Evolutionary conservation across 92 coral and sea anemone species (phyloP).

Genomic region (Paragorgia papillata): DNA sequence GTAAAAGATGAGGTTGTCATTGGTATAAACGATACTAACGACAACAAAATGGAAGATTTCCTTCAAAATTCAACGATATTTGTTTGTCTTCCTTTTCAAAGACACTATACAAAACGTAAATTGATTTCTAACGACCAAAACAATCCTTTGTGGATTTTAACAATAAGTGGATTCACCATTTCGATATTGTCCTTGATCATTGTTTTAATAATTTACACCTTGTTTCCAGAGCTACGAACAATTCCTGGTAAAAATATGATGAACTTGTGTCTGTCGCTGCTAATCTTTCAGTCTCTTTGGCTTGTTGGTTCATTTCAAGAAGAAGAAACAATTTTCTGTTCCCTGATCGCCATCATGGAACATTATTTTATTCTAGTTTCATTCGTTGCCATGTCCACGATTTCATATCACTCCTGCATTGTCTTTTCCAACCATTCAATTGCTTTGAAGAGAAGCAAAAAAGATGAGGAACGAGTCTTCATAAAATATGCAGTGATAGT

Average conservation of each 20-base stretch:
- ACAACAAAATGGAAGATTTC: background rate
- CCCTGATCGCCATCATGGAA: constrained; percentile 8
- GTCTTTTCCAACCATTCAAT: background rate
- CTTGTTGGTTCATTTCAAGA: background rate
- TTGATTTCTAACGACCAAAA: background rate
- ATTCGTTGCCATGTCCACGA: constrained; percentile 43
- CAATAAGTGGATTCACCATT: constrained; percentile 37
- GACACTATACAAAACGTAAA: no score
- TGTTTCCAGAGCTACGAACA: constrained; percentile 42
- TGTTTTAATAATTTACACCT: constrained; percentile 25
- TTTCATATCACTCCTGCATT: constrained; percentile 36
- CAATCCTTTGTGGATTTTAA: constrained; percentile 20
- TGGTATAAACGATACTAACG: no score
- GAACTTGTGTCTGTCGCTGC: constrained; percentile 35
- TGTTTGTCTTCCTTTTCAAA: background rate
- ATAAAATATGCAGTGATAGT: background rate
- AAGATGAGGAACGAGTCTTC: background rate
- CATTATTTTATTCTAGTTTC: constrained; percentile 43
- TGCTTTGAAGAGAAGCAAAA: background rate
- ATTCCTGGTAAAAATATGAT: constrained; percentile 54
- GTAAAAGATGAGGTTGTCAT: background rate
- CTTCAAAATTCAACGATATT: background rate
- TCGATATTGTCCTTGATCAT: constrained; percentile 44
- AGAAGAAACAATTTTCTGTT: background rate
- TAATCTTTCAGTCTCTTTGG: constrained; percentile 12